Conservation (phyloP, 2,888 invertebrate species). For the Epinotia bilunana region DNA sequence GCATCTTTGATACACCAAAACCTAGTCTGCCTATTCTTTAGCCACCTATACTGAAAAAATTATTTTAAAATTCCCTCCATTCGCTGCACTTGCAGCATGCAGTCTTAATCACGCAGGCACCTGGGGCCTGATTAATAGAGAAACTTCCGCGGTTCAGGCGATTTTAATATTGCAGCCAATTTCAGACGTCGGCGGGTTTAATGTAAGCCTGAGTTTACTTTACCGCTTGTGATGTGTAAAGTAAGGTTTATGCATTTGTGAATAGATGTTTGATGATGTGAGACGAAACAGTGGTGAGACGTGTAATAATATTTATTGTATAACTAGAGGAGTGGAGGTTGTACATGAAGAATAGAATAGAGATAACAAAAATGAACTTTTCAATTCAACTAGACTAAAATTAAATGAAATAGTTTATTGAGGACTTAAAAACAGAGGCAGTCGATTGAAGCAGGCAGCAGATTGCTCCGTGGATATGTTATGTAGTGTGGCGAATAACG, state of each 20-base stretch:
- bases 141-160: slow-evolving; percentile 22
- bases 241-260: neutral
- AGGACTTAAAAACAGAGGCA: no score
- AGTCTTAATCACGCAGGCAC: slow-evolving; percentile 32
- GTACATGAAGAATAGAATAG: no score
- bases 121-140: slow-evolving; percentile 37
- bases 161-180: slow-evolving; percentile 45
- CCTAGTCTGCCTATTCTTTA: neutral
- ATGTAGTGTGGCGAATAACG: no score
- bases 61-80: neutral
- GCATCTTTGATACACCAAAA: neutral
- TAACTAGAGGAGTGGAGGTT: no score
- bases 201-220: slow-evolving; percentile 20
- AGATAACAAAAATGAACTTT: no score
- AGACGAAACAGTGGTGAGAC: neutral
- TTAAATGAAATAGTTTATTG: no score
- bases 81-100: slow-evolving; percentile 2
- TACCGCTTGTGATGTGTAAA: neutral
- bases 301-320: neutral
- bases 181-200: slow-evolving; percentile 25
- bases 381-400: no score
- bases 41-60: neutral
- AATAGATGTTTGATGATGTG: neutral
- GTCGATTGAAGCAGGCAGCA: no score
- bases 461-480: no score